Evolutionary conservation across 2,797 vertebrate species (phyloP).

Genomic region (Phoeniculus purpureus): DNA sequence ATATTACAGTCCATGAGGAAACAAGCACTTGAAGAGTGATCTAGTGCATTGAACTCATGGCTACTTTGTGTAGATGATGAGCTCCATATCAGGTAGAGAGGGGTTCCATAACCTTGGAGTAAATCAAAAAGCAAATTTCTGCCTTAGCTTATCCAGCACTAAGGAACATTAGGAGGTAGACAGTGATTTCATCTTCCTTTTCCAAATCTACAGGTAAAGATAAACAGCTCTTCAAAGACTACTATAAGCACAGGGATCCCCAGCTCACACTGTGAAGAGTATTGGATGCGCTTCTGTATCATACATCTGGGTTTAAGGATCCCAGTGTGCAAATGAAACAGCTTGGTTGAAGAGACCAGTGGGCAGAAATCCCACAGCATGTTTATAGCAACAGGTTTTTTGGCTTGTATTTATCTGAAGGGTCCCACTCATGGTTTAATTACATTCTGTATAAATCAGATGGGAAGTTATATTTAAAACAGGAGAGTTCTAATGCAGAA

Average conservation of each 20-base stretch:
- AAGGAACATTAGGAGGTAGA: background rate
- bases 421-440: conserved; percentile 2
- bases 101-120: background rate
- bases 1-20: background rate
- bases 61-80: background rate
- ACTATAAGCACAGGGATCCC: background rate
- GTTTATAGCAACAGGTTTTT: conserved; percentile 7
- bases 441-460: background rate
- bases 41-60: background rate
- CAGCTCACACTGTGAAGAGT: background rate
- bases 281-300: background rate
- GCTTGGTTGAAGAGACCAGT: background rate
- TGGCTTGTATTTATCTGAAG: background rate
- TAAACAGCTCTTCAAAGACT: background rate
- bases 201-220: background rate
- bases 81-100: background rate
- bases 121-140: background rate
- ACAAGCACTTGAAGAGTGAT: background rate
- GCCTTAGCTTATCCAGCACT: background rate
- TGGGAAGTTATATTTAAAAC: conserved; percentile 2
- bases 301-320: background rate
- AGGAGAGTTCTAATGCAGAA: background rate
- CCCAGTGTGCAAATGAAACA: conserved; percentile 11
- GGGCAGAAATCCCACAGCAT: conserved; percentile 7
- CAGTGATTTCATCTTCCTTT: background rate